phyloP scores from a whole-genome alignment of 2,888 invertebrate species.

The Acronicta leporina region DNA sequence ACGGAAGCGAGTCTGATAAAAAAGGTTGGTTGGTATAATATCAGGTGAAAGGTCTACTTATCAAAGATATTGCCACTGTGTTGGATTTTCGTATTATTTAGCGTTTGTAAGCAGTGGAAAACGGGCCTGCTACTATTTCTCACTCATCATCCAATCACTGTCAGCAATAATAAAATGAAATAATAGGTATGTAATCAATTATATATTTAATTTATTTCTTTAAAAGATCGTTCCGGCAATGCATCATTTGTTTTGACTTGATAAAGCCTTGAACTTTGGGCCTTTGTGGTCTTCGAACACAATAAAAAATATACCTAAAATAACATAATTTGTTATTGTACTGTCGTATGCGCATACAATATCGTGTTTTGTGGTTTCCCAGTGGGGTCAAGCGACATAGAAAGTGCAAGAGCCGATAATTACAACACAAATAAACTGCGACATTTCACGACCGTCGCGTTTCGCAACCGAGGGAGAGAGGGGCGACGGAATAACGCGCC shows the following conservation, averaged over 20 bases:
- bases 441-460: constrained; percentile 41
- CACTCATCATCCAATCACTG: no score
- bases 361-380: constrained; percentile 1
- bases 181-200: no score
- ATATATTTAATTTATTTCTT: no score
- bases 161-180: no score
- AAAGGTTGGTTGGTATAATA: constrained; percentile 1
- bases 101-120: no score
- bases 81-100: not conserved
- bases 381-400: constrained; percentile 13
- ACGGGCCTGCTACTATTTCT: no score
- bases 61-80: not conserved
- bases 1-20: not conserved
- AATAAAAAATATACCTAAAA: not conserved
- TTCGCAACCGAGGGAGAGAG: constrained; percentile 39
- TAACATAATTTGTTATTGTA: not conserved
- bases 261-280: not conserved
- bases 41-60: not conserved
- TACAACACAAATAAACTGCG: constrained; percentile 51
- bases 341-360: constrained; percentile 5
- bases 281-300: not conserved
- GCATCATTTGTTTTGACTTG: not conserved
- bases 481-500: constrained; percentile 55
- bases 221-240: not conserved
- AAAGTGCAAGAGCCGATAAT: constrained; percentile 53